Conservation (phyloP, 1,140 invertebrate species). For the Macrobrachium nipponense region DNA sequence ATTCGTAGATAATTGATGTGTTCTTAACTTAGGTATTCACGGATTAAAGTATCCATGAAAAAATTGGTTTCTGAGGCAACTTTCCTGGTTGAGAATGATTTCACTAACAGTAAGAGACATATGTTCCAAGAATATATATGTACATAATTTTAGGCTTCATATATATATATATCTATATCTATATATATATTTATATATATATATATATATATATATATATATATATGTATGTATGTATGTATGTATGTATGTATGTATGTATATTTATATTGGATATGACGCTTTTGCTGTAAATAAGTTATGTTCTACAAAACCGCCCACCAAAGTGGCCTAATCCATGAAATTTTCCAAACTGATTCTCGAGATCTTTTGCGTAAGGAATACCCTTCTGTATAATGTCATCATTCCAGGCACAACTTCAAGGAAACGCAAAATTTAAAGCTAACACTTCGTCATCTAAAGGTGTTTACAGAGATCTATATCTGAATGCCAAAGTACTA, state of each 20-base stretch:
- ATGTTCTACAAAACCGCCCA: too few relatives aligned
- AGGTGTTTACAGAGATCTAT: not conserved
- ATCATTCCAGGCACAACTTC: too few relatives aligned
- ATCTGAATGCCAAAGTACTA: not conserved
- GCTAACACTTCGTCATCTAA: not conserved
- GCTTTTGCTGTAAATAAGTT: not conserved
- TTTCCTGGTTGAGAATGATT: too few relatives aligned
- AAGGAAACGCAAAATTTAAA: too few relatives aligned
- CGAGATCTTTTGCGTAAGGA: not conserved
- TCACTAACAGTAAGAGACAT: too few relatives aligned
- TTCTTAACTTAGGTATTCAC: too few relatives aligned
- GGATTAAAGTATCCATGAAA: too few relatives aligned
- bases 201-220: not conserved
- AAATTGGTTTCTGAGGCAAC: too few relatives aligned
- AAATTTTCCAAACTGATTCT: too few relatives aligned
- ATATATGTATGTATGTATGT: not conserved
- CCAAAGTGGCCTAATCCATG: too few relatives aligned
- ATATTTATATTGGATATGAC: not conserved
- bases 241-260: not conserved
- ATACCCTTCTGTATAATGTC: too few relatives aligned
- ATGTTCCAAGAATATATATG: not conserved
- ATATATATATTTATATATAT: slow-evolving; percentile 18
- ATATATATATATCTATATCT: slow-evolving; percentile 21
- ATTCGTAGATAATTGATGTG: too few relatives aligned
- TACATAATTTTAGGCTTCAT: slow-evolving; percentile 13